phyloP scores from a whole-genome alignment of 2,888 invertebrate species.

The Drosophila anomelani region DNA sequence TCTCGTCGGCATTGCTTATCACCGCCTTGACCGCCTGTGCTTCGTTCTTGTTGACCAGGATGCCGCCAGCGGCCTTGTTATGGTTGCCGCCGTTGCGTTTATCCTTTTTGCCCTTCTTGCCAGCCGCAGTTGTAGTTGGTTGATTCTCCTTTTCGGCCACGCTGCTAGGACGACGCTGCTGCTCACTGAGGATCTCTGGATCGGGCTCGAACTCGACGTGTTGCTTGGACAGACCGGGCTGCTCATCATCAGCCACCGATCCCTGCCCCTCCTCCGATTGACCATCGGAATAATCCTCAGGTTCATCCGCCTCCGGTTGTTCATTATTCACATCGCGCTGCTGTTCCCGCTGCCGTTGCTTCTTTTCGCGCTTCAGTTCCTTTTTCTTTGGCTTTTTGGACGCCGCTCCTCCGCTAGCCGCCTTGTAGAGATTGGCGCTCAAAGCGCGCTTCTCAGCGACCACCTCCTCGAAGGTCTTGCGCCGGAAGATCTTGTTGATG shows the following conservation, averaged over 20 bases:
- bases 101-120: conserved; percentile 76
- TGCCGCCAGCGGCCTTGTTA: conserved; percentile 73
- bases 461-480: conserved; percentile 85
- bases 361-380: conserved; percentile 83
- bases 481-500: conserved; percentile 84
- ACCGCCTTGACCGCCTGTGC: conserved; percentile 72
- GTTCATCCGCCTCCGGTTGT: conserved; percentile 51
- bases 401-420: conserved; percentile 61
- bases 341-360: conserved; percentile 79
- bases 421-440: conserved; percentile 83
- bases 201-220: conserved; percentile 84
- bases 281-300: conserved; percentile 79
- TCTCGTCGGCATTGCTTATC: conserved; percentile 80
- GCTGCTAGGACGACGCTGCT: conserved; percentile 60
- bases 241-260: conserved; percentile 75
- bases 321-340: conserved; percentile 71
- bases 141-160: conserved; percentile 78
- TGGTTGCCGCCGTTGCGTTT: conserved; percentile 69
- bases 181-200: conserved; percentile 77
- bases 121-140: conserved; percentile 11
- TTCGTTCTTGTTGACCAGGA: conserved; percentile 83
- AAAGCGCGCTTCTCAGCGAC: conserved; percentile 84
- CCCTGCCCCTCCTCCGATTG: conserved; percentile 78
- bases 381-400: conserved; percentile 82
- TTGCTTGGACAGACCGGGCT: conserved; percentile 76